Evolutionary conservation across 2,888 invertebrate species (phyloP), one percentile per base, ranked within the genome.

Genomic region (Athalia rosae): DNA sequence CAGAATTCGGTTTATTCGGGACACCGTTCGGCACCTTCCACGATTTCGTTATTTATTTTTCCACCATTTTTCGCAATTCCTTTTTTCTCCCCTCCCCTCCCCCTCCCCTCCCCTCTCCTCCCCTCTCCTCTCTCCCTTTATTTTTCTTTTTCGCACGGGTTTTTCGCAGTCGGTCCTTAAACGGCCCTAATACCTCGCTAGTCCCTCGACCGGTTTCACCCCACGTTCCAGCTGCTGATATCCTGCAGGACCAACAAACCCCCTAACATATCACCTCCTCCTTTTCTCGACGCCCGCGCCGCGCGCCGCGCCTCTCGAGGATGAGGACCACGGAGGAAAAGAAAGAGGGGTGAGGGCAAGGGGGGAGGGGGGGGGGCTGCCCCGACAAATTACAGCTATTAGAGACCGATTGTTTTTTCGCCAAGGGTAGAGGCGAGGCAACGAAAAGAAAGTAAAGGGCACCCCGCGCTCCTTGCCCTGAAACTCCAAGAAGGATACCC

Each of bases 381-480:
- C 28, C 76, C 80, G 80, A 80, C 81, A 81, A 82, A 81, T 82
- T 78, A 81, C 76, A 76, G 78, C 80, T 80, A 82, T 81, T 81
- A 81, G 79, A 80, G 78, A 73, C 69, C 80, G 80, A 82, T 82
- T 82, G 82, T 82, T 81, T 81, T 80, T 81, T 78, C 59, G 78
- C 50, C 58, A 50, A 64, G 59, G 62, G 47, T 11, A 3, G n/a
- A n/a, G 8, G 64, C 28, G 5, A n/a, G 67, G 41, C 6, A 41
- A 6, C 6, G 41, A 15, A 62, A 28, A 11, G 41, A 28, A 3
- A 11, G 41, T 7, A 41, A 28, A 62, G 41, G 4, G 41, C 13
- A 28, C n/a, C 41, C 67, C 67, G 43, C 43, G 53, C n/a, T 53
- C 53, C 53, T n/a, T 53, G 53, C n/a, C 53, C 53, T 53, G 8